Percentiles rank a stretch among this genome's conserved stretches.
phyloP scores from a whole-genome alignment of 2,113 vertebrate genomes.

The Tautogolabrus adspersus region DNA sequence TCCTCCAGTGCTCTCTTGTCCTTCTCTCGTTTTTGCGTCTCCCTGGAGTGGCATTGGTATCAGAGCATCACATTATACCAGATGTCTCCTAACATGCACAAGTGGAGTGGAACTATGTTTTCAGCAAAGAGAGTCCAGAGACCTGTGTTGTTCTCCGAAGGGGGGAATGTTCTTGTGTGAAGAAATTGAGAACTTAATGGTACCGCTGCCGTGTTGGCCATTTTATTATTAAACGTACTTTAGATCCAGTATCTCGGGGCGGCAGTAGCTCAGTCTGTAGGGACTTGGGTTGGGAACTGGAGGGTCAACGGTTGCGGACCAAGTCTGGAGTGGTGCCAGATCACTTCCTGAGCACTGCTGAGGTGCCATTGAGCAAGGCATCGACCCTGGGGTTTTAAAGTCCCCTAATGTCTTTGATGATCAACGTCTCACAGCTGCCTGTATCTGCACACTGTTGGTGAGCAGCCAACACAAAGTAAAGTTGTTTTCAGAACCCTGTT shows the following conservation, averaged over 20 bases:
- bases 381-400: too few relatives aligned
- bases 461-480: not conserved
- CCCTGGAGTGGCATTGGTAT: slow-evolving; percentile 38
- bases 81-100: slow-evolving; percentile 53
- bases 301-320: too few relatives aligned
- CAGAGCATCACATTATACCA: slow-evolving; percentile 39
- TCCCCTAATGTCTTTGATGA: not conserved
- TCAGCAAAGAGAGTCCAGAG: not conserved
- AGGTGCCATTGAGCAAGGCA: too few relatives aligned
- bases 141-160: not conserved
- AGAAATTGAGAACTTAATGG: not conserved
- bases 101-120: slow-evolving; percentile 49
- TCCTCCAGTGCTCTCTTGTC: not conserved
- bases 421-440: too few relatives aligned
- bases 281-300: too few relatives aligned
- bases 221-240: not conserved
- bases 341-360: too few relatives aligned
- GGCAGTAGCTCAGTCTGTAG: too few relatives aligned
- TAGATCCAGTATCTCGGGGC: not conserved
- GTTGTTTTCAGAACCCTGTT: not conserved
- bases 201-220: not conserved
- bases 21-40: not conserved
- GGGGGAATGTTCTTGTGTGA: not conserved
- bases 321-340: too few relatives aligned
- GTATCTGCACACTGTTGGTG: not conserved